phyloP scores from a whole-genome alignment of 2,113 vertebrate genomes.

The Crocuta crocuta region DNA sequence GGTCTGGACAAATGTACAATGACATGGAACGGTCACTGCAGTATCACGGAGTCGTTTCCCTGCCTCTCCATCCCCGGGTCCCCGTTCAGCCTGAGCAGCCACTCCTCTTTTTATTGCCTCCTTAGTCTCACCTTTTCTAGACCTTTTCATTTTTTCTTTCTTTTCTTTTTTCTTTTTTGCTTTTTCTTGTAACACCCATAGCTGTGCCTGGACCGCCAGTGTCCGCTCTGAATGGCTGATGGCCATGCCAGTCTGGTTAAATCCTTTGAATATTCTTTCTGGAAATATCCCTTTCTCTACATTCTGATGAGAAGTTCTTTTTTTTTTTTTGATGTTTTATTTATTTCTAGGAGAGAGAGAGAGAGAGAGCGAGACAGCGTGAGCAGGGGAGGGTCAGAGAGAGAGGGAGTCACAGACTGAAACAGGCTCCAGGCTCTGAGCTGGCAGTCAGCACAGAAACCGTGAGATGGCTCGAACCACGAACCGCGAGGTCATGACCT shows the following conservation, averaged over 20 bases:
- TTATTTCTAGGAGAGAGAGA: no score
- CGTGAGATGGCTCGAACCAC: no score
- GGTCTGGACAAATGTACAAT: background rate
- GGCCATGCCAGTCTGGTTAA: background rate
- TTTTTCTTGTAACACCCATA: background rate
- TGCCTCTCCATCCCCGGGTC: background rate
- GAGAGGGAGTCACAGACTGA: no score
- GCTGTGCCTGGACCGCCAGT: accelerated
- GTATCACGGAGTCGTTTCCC: accelerated
- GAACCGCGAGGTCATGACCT: no score
- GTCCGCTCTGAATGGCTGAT: background rate
- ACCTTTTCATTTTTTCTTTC: background rate
- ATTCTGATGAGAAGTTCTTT: background rate
- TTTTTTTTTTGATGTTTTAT: no score
- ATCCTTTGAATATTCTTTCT: slow-evolving; percentile 4
- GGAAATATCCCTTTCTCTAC: background rate
- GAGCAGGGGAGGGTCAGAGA: no score
- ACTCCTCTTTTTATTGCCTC: background rate
- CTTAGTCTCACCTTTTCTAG: background rate
- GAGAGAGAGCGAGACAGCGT: no score
- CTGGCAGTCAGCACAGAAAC: no score
- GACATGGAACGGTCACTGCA: accelerated
- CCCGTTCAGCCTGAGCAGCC: accelerated
- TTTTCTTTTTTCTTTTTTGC: background rate
- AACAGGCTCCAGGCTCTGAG: no score